phyloP scores from a whole-genome alignment of 2,113 vertebrate genomes.

The Heterotis niloticus region DNA sequence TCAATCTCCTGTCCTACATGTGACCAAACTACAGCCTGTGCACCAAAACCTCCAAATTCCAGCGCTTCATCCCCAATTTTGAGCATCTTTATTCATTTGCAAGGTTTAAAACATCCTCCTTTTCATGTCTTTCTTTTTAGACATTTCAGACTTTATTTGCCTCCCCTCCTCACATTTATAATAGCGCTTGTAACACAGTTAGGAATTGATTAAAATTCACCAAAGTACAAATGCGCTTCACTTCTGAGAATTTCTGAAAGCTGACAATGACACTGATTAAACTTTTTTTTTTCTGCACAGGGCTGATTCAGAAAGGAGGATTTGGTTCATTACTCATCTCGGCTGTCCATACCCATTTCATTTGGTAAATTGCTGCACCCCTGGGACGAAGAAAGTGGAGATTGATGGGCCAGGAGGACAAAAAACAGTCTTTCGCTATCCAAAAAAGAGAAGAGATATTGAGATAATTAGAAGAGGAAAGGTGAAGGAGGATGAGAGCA shows the following conservation, averaged over 20 bases:
- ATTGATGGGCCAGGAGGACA: conserved; percentile 2
- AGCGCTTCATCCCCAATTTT: too few relatives aligned
- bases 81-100: too few relatives aligned
- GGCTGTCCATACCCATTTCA: background rate
- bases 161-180: too few relatives aligned
- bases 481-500: background rate
- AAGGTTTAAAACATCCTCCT: too few relatives aligned
- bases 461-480: background rate
- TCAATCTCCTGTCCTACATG: too few relatives aligned
- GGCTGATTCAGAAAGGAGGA: conserved; percentile 11
- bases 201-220: background rate
- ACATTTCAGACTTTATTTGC: too few relatives aligned
- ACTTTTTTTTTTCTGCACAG: background rate
- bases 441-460: background rate
- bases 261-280: conserved; percentile 15
- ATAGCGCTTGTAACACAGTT: background rate
- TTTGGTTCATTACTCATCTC: background rate
- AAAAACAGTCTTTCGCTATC: background rate
- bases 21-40: too few relatives aligned
- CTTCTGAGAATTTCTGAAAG: background rate
- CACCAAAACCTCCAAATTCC: too few relatives aligned
- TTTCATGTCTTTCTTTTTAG: too few relatives aligned
- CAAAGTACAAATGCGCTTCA: background rate
- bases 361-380: background rate
- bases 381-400: background rate